A percentile compares a stretch with the other conserved stretches of the same genome.
Evolutionary conservation across 2,113 vertebrate genomes (phyloP).

Genomic region (Acrocephalus arundinaceus): DNA sequence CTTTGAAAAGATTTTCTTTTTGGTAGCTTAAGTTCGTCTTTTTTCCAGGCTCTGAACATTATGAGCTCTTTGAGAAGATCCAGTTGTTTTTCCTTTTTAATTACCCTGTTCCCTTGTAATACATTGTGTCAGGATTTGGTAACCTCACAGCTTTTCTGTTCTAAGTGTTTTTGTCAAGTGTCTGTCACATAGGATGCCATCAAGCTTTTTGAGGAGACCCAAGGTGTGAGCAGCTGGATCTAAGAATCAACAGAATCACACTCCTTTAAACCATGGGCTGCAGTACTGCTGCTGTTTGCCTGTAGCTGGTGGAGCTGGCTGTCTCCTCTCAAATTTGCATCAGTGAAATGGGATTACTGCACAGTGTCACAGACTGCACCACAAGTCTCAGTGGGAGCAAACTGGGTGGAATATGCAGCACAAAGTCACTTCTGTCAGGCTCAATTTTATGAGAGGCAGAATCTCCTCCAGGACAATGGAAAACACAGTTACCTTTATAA

Average conservation of each 20-base stretch:
- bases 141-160: background rate
- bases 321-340: background rate
- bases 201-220: background rate
- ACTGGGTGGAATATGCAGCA: background rate
- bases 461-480: background rate
- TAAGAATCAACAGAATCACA: background rate
- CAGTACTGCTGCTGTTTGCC: background rate
- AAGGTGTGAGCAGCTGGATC: background rate
- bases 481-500: background rate
- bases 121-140: background rate
- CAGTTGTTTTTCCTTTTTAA: background rate
- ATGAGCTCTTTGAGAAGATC: background rate
- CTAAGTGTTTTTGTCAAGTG: background rate
- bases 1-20: background rate
- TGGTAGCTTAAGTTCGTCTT: background rate
- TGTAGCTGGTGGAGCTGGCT: background rate
- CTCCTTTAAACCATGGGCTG: accelerated
- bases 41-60: background rate
- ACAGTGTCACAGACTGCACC: background rate
- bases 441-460: background rate
- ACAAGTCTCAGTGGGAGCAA: background rate
- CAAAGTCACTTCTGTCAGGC: background rate
- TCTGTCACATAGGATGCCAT: background rate
- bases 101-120: background rate
- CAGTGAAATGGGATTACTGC: background rate